phyloP scores from a whole-genome alignment of 2,888 invertebrate species.

The Drosophila antonietae region DNA sequence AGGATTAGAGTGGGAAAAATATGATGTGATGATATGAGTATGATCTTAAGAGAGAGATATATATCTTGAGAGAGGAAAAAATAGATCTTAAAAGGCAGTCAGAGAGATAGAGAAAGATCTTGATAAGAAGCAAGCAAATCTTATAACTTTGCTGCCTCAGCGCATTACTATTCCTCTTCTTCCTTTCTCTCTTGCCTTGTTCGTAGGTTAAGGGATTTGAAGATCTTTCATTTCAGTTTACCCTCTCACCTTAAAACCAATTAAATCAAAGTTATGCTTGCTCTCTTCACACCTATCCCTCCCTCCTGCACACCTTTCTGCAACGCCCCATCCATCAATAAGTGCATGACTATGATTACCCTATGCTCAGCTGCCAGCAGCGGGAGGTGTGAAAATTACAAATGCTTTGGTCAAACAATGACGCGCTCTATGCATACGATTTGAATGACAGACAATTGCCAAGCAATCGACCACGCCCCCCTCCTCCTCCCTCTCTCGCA shows the following conservation, averaged over 20 bases:
- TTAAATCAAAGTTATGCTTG: background rate
- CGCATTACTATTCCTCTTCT: too few relatives aligned
- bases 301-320: background rate
- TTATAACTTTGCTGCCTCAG: too few relatives aligned
- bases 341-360: conserved; percentile 13
- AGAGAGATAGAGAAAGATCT: background rate
- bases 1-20: too few relatives aligned
- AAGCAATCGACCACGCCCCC: conserved; percentile 22
- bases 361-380: background rate
- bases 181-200: too few relatives aligned
- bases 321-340: background rate
- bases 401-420: conserved; percentile 56
- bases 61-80: background rate
- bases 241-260: too few relatives aligned
- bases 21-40: too few relatives aligned
- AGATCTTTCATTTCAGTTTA: background rate
- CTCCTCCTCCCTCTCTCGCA: conserved; percentile 19
- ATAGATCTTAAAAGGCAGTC: background rate
- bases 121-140: background rate
- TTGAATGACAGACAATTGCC: conserved; percentile 58
- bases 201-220: too few relatives aligned
- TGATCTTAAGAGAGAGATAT: too few relatives aligned
- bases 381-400: conserved; percentile 28
- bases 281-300: background rate
- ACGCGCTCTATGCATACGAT: conserved; percentile 49